phyloP scores from a whole-genome alignment of 2,888 invertebrate genomes.

The Philereme vetulata region DNA sequence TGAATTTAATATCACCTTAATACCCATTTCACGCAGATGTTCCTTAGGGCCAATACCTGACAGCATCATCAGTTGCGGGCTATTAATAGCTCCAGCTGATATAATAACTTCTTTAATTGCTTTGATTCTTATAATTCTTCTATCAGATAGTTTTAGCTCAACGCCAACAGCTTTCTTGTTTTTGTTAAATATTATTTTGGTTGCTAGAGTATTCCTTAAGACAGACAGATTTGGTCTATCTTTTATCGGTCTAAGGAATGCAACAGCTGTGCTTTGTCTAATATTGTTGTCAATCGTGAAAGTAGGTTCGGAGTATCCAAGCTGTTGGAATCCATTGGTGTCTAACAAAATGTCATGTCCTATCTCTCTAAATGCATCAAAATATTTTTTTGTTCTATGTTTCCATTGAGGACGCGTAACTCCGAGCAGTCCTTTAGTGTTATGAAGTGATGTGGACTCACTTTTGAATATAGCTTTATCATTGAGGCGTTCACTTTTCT shows the following conservation, averaged over 20 bases:
- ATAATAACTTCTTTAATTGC: constrained; percentile 26
- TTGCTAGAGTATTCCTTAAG: constrained; percentile 66
- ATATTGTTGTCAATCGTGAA: constrained; percentile 85
- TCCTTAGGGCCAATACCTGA: constrained; percentile 52
- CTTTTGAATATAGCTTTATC: constrained; percentile 26
- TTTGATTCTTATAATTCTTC: constrained; percentile 29
- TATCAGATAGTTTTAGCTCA: constrained; percentile 51
- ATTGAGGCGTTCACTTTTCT: constrained; percentile 44
- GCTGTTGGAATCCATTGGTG: constrained; percentile 49
- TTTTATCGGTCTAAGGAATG: constrained; percentile 81
- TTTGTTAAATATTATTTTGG: constrained; percentile 67
- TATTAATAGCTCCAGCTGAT: constrained; percentile 61
- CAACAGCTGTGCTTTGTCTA: constrained; percentile 88
- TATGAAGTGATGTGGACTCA: constrained; percentile 27
- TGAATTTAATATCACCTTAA: neutral
- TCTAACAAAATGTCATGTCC: constrained; percentile 53
- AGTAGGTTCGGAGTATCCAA: constrained; percentile 21
- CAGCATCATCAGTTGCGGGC: constrained; percentile 64
- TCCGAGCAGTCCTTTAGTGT: constrained; percentile 37
- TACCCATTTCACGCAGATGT: neutral
- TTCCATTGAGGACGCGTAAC: constrained; percentile 30
- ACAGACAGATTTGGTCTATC: constrained; percentile 47
- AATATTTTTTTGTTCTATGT: constrained; percentile 26
- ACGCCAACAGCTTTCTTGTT: constrained; percentile 60
- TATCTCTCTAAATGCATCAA: constrained; percentile 57